A percentile compares a stretch with the other conserved stretches of the same genome.
These are phyloP conservation scores for Micoletzkya japonica DNA, from an alignment of 2,888 invertebrate species.

Conservation along the genomic window DNA sequence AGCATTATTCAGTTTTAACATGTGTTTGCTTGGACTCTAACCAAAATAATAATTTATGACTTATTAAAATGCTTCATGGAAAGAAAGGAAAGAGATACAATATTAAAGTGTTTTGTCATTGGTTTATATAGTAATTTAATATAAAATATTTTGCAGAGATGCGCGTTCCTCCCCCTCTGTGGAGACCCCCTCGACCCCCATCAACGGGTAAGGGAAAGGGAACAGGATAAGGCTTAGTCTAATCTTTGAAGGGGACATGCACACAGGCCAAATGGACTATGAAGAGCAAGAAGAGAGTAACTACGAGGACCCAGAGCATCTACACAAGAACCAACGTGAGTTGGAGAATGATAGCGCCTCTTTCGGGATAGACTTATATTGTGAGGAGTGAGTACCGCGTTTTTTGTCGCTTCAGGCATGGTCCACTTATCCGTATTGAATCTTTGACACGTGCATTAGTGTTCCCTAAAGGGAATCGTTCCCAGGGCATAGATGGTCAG, in stretches of 20 bases:
- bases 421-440: too few species aligned
- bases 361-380: too few species aligned
- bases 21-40: too few species aligned
- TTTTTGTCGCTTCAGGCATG: too few species aligned
- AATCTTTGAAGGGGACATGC: neutral
- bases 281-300: conserved; percentile 36
- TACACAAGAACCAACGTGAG: conserved; percentile 10
- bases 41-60: too few species aligned
- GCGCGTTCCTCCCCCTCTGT: conserved; percentile 43
- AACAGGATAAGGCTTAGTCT: neutral
- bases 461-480: too few species aligned
- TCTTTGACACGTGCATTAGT: too few species aligned
- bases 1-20: too few species aligned
- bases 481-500: too few species aligned
- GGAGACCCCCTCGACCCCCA: conserved; percentile 45
- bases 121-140: conserved; percentile 13
- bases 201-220: conserved; percentile 24
- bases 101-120: conserved; percentile 34
- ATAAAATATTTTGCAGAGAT: conserved; percentile 24
- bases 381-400: too few species aligned
- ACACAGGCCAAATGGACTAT: neutral
- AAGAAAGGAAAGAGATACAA: too few species aligned
- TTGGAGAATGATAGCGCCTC: neutral
- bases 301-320: conserved; percentile 48
- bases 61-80: too few species aligned